Base-by-base conservation (phyloP, 2,113 vertebrate genomes). In the Microtus pennsylvanicus region DNA sequence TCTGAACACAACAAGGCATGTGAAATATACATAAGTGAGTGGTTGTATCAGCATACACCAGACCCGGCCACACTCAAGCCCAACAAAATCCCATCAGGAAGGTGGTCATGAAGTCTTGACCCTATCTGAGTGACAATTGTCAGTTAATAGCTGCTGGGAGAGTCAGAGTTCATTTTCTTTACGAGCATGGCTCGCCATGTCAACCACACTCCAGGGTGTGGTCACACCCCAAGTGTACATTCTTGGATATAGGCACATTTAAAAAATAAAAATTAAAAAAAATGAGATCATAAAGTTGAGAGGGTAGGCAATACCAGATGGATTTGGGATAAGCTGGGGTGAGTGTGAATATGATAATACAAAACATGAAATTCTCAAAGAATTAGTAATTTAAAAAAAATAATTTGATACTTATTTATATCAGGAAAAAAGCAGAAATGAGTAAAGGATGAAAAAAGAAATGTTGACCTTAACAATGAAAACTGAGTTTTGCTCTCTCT, bases 151-250 rank as follows among this genome's bases (percentile, higher is more conserved):
- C 10, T 82, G 2, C 1, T n/a, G 52, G 4, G 5, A 82, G 52
- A 81, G 52, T 22, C 21, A 58, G 35, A 58, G 12, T 82, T 82
- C 12, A 12, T 38, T 58, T 82, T 58, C 52, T 35, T 58, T 22
- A 58, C 7, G 35, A 11, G 1, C 12, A 82, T 58, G 22, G 21
- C 21, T 82, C 1, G 52, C 10, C 21, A 38, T 4, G 52, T 38
- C 35, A n/a, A 38, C 11, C 5, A 82, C 35, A 58, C 35, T 82
- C 35, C 5, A 82, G 35, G 52, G 35, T 10, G n/a, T 82, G 12
- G 2, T 8, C 11, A 82, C 1, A 8, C 1, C 5, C 1, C 35
- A 82, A 26, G 21, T 14, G 11, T 14, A 6, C 55, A 14, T 14
- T 35, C 22, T 26, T 81, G 78, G 33, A 14, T 22, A 58, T 38